These are phyloP conservation scores for Cheumatopsyche charites DNA, from an alignment of 1,140 invertebrate species.

Conservation along the genomic window DNA sequence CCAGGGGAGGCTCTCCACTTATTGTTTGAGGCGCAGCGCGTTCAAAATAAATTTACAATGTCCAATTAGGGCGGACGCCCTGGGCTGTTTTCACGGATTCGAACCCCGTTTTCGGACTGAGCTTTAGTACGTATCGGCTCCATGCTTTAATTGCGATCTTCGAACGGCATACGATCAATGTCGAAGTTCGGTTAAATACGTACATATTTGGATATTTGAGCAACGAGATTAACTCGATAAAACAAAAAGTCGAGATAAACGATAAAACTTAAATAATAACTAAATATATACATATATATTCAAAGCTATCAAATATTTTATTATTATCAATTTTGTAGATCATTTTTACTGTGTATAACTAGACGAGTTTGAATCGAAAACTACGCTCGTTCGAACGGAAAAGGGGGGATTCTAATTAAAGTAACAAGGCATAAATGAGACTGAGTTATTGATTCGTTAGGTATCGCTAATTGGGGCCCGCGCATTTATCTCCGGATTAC, in stretches of 20 bases:
- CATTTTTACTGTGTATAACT: not conserved
- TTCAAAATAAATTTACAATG: slow-evolving; percentile 21
- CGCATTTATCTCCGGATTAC: slow-evolving; percentile 48
- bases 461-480: slow-evolving; percentile 48
- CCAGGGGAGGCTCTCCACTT: slow-evolving; percentile 1
- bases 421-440: slow-evolving; percentile 49
- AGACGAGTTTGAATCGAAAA: slow-evolving; percentile 2
- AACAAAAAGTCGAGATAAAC: no score
- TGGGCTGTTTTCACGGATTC: not conserved
- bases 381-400: slow-evolving; percentile 17
- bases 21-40: slow-evolving; percentile 11
- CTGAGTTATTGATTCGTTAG: slow-evolving; percentile 49
- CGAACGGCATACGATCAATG: no score
- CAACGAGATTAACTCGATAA: no score
- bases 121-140: no score
- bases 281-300: no score
- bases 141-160: no score
- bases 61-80: slow-evolving; percentile 16
- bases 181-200: no score
- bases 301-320: no score
- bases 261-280: no score
- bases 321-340: no score
- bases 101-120: not conserved
- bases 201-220: no score
- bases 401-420: slow-evolving; percentile 43